A percentile compares a stretch with the other conserved stretches of the same genome.
Conservation (phyloP, 2,888 invertebrate genomes). For the Parnassius orleans region DNA sequence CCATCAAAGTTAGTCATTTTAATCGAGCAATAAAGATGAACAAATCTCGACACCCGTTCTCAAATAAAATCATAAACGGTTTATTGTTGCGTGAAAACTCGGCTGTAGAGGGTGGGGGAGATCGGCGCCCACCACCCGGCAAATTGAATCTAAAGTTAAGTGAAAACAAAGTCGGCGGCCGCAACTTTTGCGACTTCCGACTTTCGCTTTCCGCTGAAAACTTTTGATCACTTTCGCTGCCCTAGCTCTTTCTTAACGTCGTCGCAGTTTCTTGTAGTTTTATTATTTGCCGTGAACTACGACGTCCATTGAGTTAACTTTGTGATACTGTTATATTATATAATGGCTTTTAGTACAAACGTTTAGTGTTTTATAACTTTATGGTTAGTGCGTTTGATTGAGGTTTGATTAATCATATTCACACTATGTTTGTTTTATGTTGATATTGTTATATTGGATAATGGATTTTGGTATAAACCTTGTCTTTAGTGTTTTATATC, state of each 20-base stretch:
- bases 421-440: too few relatives aligned
- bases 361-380: too few relatives aligned
- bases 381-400: too few relatives aligned
- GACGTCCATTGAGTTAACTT: conserved; percentile 12
- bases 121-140: conserved; percentile 40
- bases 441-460: background rate
- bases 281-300: conserved; percentile 1
- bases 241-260: conserved; percentile 43
- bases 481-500: too few relatives aligned
- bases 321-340: background rate
- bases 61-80: conserved; percentile 45
- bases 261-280: conserved; percentile 28
- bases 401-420: too few relatives aligned
- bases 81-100: conserved; percentile 44
- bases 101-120: conserved; percentile 30
- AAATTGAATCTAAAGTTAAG: conserved; percentile 71
- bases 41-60: conserved; percentile 31
- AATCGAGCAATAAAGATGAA: conserved; percentile 22
- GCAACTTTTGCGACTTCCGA: conserved; percentile 63
- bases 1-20: conserved; percentile 1
- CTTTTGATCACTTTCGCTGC: conserved; percentile 68
- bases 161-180: conserved; percentile 67
- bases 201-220: conserved; percentile 70
- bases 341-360: background rate
- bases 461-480: background rate